A percentile compares a stretch with the other conserved stretches of the same genome.
Conservation (phyloP, 2,113 vertebrate species). For the Martes martes region DNA sequence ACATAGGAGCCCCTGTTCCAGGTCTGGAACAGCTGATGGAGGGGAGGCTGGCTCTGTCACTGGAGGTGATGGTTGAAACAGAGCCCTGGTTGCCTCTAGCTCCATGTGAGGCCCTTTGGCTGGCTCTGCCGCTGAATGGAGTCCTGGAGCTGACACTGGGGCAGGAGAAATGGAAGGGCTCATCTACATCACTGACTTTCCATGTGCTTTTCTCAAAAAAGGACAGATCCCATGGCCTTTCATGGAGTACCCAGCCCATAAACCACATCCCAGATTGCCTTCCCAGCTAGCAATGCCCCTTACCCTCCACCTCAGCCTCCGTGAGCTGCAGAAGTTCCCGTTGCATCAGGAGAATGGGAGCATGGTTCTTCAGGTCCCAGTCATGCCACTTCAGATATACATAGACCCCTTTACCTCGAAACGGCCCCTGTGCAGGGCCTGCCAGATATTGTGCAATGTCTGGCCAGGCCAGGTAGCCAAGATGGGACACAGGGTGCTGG, state of each 20-base stretch:
- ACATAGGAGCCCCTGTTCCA: background rate
- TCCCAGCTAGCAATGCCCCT: background rate
- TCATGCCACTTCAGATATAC: background rate
- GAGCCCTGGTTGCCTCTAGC: background rate
- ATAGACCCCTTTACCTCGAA: background rate
- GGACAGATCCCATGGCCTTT: background rate
- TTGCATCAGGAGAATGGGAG: no score
- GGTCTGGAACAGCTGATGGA: no score
- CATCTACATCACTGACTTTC: background rate
- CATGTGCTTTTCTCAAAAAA: background rate
- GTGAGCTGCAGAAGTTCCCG: no score
- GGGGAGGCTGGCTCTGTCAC: no score
- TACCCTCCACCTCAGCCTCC: background rate
- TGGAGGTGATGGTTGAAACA: background rate
- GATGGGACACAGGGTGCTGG: background rate
- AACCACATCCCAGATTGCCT: background rate
- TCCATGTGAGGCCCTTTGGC: background rate
- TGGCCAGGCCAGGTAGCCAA: background rate
- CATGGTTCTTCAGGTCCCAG: background rate
- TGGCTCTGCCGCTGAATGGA: background rate
- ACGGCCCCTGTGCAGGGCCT: background rate
- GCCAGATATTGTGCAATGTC: background rate
- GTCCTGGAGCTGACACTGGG: background rate
- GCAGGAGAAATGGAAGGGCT: background rate
- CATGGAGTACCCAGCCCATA: background rate